Evolutionary conservation across 1,140 invertebrate genomes (phyloP).

Genomic region (Mesaphorura yosii): DNA sequence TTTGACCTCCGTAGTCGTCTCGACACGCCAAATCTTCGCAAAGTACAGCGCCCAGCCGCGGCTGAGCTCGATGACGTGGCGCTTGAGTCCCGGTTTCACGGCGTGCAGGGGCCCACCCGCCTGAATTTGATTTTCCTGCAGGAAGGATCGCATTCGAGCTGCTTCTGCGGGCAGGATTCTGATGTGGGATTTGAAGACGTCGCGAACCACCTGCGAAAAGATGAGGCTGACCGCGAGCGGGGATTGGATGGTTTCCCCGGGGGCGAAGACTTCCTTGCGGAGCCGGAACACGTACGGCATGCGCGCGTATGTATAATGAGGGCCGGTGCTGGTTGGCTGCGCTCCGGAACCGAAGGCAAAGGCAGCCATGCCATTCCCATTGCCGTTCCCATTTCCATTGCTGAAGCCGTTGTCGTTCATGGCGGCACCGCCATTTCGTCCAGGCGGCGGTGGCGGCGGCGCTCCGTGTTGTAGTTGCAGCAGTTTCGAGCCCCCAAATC

Average conservation of each 20-base stretch:
- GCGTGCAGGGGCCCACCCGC: too few species aligned
- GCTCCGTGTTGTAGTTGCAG: too few species aligned
- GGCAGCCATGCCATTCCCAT: conserved; percentile 1
- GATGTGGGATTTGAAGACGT: background rate
- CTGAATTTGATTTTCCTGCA: conserved; percentile 35
- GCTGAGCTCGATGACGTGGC: conserved; percentile 79
- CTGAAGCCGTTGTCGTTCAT: conserved; percentile 4
- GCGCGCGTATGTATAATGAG: conserved; percentile 1
- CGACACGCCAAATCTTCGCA: conserved; percentile 73
- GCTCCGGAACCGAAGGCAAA: too few species aligned
- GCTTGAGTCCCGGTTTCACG: conserved; percentile 68
- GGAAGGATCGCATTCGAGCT: conserved; percentile 35
- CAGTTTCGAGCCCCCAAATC: too few species aligned
- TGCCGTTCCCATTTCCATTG: background rate
- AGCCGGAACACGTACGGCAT: conserved; percentile 1
- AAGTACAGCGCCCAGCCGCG: conserved; percentile 89
- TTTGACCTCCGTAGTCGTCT: conserved; percentile 33
- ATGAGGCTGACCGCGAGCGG: background rate
- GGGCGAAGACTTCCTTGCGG: conserved; percentile 16
- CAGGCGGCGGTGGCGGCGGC: background rate
- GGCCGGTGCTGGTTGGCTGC: conserved; percentile 4
- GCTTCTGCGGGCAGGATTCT: conserved; percentile 5
- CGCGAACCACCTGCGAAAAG: background rate
- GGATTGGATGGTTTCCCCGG: conserved; percentile 4
- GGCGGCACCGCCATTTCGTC: background rate